A percentile compares a stretch with the other conserved stretches of the same genome.
Conservation (phyloP, 2,113 vertebrate genomes). For the Platysteira castanea region DNA sequence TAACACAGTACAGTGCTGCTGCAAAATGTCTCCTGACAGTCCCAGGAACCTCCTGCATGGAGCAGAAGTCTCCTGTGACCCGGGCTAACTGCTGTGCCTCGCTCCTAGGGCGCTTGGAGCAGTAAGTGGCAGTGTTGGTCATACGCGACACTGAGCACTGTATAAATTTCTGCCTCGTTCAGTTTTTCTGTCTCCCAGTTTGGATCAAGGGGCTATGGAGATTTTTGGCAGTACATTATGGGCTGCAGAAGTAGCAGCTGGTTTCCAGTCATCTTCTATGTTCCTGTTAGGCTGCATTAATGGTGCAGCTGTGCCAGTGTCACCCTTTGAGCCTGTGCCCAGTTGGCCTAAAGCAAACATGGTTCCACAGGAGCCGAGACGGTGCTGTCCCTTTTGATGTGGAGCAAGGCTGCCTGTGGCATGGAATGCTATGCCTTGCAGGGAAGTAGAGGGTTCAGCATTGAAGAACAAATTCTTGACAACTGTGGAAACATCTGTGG, state of each 20-base stretch:
- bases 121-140: neutral
- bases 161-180: neutral
- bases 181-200: neutral
- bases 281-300: neutral
- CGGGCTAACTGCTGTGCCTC: neutral
- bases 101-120: neutral
- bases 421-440: neutral
- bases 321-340: neutral
- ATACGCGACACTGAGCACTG: neutral
- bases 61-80: neutral
- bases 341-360: neutral
- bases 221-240: neutral
- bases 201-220: neutral
- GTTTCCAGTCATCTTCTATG: neutral
- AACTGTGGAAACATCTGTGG: neutral
- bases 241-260: neutral
- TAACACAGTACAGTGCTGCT: neutral
- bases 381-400: neutral
- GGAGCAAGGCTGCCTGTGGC: neutral
- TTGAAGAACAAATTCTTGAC: neutral
- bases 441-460: neutral
- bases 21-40: neutral
- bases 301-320: neutral
- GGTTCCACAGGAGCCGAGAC: neutral
- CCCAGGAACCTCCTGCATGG: neutral